phyloP scores from a whole-genome alignment of 2,797 vertebrate genomes.

The Pangasius djambal region DNA sequence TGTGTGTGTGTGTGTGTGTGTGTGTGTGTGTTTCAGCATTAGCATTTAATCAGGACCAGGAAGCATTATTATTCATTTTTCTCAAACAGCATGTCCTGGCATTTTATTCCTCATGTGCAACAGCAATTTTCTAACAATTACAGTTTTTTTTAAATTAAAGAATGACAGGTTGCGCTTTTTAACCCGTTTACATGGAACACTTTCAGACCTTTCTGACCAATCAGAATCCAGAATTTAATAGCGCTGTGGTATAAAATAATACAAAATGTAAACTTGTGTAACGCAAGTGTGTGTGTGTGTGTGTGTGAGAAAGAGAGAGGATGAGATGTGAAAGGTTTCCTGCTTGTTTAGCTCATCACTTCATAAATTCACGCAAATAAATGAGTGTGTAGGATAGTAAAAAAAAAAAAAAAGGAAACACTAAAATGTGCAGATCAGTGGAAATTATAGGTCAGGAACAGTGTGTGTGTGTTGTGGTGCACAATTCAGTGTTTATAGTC shows the following conservation, averaged over 20 bases:
- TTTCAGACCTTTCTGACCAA: background rate
- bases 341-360: background rate
- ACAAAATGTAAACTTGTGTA: background rate
- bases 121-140: background rate
- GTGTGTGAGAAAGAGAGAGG: background rate
- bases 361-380: background rate
- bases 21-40: background rate
- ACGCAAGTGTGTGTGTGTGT: too few species aligned
- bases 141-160: background rate
- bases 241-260: background rate
- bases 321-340: background rate
- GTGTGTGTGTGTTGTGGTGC: background rate
- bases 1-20: constrained; percentile 4
- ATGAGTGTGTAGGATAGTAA: background rate
- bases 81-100: background rate
- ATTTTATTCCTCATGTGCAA: background rate
- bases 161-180: background rate
- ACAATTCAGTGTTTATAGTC: background rate
- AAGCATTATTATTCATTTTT: background rate
- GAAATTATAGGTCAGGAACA: too few species aligned
- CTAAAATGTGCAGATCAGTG: too few species aligned
- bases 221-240: background rate
- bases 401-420: too few species aligned
- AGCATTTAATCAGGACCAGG: background rate
- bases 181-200: background rate